These are phyloP conservation scores for Macrophya alboannulata DNA, from an alignment of 2,888 invertebrate genomes.

Conservation along the genomic window DNA sequence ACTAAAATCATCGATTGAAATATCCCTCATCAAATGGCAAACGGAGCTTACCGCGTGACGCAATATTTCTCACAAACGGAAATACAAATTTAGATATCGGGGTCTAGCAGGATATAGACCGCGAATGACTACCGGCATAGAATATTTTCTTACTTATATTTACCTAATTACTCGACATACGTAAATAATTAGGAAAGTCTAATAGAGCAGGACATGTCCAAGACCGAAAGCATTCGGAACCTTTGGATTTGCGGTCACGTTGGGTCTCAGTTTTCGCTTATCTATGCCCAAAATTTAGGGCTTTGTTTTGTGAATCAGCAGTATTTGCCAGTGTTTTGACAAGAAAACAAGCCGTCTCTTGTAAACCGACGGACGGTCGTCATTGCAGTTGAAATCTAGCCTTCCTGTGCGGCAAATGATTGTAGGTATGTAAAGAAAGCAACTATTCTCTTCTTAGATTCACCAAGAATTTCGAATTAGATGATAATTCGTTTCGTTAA, in stretches of 20 bases:
- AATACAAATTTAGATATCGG: slow-evolving; percentile 15
- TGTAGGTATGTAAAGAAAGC: neutral
- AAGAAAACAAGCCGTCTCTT: slow-evolving; percentile 43
- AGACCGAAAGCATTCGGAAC: neutral
- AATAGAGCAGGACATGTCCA: neutral
- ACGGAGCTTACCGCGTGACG: neutral
- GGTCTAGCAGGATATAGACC: neutral
- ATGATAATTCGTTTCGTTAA: neutral
- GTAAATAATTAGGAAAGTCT: slow-evolving; percentile 10
- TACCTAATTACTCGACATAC: slow-evolving; percentile 3
- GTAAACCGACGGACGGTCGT: slow-evolving; percentile 6
- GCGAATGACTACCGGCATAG: neutral
- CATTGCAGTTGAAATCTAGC: slow-evolving; percentile 13
- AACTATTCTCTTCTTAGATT: neutral
- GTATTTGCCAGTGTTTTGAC: slow-evolving; percentile 26
- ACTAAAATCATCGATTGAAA: neutral
- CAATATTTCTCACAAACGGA: neutral
- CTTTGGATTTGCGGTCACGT: slow-evolving; percentile 21
- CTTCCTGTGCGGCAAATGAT: neutral
- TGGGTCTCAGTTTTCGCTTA: neutral
- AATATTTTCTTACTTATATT: slow-evolving; percentile 6
- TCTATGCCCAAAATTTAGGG: slow-evolving; percentile 12
- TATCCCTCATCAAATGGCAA: neutral
- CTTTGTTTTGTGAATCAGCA: slow-evolving; percentile 43
- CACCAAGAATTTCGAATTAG: neutral